Evolutionary conservation across 2,888 invertebrate species (phyloP), one percentile per base, ranked within the genome.

Genomic region (Sesamia inferens): DNA sequence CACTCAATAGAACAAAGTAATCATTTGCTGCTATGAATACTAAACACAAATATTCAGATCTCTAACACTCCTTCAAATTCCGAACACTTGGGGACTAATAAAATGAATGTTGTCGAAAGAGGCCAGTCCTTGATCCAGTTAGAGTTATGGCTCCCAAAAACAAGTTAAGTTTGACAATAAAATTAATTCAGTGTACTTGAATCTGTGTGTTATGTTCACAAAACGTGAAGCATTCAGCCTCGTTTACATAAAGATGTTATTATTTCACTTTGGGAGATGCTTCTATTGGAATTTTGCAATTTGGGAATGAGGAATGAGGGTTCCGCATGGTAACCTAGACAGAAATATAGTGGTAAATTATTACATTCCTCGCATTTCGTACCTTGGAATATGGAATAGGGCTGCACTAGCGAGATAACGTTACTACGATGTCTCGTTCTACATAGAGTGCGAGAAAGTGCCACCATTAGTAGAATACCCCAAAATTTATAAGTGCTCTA

Each of bases 151-250:
- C 68, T 31, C 62, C 62, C 81, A 79, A 80, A 85, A 86, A 85
- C 85, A 87, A 87, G 82, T 83, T 66, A 88, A 89, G 82, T 87
- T 83, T 69, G 72, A 78, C 87, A 81, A 89, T 88, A 87, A 87
- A 84, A 88, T 89, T 88, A 90, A 88, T 87, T 88, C 84, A 85
- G 86, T 71, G 69, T 66, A 63, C 71, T 75, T 44, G 67, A 66
- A 68, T 66, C 74, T 67, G 70, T 79, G 73, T 70, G 75, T 80
- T 80, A 75, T 75, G 68, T 42, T 71, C 70, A 66, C 66, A 74
- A 83, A 83, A 68, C 75, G 62, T 69, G 39, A 42, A 61, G 22
- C 64, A 72, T 78, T 71, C 63, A 65, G 47, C 59, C 57, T 83
- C 68, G 54, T 83, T 80, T 83, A 64, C 80, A 69, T 83, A 76